Conservation (phyloP, 2,113 vertebrate species). For the Aegotheles bennettii region DNA sequence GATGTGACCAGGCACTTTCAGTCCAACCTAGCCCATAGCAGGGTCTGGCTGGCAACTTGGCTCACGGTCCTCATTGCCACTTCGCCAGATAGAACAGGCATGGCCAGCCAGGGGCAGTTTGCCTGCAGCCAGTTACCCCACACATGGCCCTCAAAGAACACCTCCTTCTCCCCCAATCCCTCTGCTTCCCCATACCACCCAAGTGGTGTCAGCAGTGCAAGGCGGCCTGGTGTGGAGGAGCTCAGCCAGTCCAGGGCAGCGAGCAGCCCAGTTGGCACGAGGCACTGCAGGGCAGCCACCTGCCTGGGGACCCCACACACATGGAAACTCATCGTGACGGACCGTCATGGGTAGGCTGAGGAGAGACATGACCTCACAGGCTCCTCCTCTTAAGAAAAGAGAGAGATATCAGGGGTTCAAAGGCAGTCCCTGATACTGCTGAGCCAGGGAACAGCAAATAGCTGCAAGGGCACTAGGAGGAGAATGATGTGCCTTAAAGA, state of each 20-base stretch:
- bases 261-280: rapidly evolving
- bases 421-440: neutral
- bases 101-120: neutral
- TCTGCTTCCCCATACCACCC: rapidly evolving
- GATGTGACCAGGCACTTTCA: neutral
- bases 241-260: rapidly evolving
- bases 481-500: neutral
- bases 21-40: neutral
- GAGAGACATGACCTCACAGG: neutral
- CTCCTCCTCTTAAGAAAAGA: neutral
- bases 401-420: neutral
- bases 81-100: neutral
- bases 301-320: neutral
- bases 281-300: neutral
- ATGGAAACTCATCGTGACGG: neutral
- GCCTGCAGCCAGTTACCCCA: neutral
- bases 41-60: neutral
- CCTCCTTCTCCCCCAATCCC: neutral
- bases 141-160: neutral
- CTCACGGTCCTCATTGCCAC: neutral
- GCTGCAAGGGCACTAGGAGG: neutral
- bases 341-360: no score
- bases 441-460: neutral
- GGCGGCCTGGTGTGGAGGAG: neutral
- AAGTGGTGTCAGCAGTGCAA: rapidly evolving